Base-by-base conservation (phyloP, 2,113 vertebrate genomes). In the Gymnogyps californianus region DNA sequence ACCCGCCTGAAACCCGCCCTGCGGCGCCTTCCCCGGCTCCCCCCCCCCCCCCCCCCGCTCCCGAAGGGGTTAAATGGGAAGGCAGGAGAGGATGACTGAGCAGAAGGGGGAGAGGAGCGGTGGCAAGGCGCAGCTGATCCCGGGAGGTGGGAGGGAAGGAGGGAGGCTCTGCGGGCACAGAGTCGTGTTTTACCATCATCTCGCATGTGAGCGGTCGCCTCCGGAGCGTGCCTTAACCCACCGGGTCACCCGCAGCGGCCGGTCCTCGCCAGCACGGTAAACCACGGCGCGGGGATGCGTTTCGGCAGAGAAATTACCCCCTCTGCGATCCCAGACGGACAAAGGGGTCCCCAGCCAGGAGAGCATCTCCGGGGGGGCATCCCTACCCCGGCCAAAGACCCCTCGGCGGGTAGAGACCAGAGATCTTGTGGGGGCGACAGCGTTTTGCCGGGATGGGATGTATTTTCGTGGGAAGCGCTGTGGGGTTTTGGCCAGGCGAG, bases 161-260 rank as follows among this genome's bases (percentile, higher is more conserved):
- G 16, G 90, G 90, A 87, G 87, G 78, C 89, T 76, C 55, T 93
- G 55, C 55, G 5, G 87, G 96, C 83, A 89, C 94, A 44, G 86
- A 90, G 89, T 97, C 96, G 87, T 97, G 97, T 83, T 97, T 91
- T 96, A 95, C 52, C 92, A 89, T 20, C 89, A 74, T 52, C 47
- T 12, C n/a, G 31, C 78, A 66, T 84, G 91, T 90, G 97, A 94
- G 83, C 10, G 19, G 19, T 77, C 79, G 44, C 90, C 83, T 95
- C 10, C 7, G 19, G 65, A 90, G 58, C 2, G 52, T 87, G 89
- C 89, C 75, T 34, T 76, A 75, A 66, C 80, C 74, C 46, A 90
- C 84, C 2, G 22, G 93, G 81, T 94, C 96, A 94, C 87, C 76
- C 1, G 20, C 34, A 0, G 81, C 49, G 6, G 47, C 90, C 83